These are phyloP conservation scores for Protonibea diacanthus DNA, from an alignment of 2,797 vertebrate species.

Conservation along the genomic window DNA sequence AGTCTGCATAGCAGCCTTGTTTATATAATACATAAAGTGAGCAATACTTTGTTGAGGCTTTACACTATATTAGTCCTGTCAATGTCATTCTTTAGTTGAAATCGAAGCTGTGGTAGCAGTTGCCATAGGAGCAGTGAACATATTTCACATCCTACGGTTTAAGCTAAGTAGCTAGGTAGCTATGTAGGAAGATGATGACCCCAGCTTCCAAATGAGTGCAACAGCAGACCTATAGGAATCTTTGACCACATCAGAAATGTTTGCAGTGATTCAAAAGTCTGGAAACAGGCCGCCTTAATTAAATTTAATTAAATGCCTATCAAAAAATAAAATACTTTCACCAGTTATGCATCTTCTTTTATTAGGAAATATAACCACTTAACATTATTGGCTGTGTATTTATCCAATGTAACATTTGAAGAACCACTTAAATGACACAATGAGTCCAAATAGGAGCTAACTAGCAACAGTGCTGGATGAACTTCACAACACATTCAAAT, in stretches of 20 bases:
- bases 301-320: slow-evolving; percentile 9
- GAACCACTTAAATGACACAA: slow-evolving; percentile 18
- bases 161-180: neutral
- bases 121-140: neutral
- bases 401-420: slow-evolving; percentile 31
- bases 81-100: neutral
- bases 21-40: neutral
- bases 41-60: neutral
- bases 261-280: neutral
- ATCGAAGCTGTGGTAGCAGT: neutral
- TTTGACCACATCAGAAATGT: neutral
- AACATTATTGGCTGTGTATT: neutral
- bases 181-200: neutral
- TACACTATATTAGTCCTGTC: neutral
- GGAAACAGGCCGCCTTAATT: neutral
- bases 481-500: slow-evolving; percentile 30
- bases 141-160: neutral
- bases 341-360: neutral
- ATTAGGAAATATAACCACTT: neutral
- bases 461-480: slow-evolving; percentile 1
- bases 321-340: neutral
- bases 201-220: neutral
- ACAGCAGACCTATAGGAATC: neutral
- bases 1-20: neutral
- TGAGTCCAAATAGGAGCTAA: neutral